phyloP scores from a whole-genome alignment of 2,797 vertebrate species.

The Toxotes lorentzi region DNA sequence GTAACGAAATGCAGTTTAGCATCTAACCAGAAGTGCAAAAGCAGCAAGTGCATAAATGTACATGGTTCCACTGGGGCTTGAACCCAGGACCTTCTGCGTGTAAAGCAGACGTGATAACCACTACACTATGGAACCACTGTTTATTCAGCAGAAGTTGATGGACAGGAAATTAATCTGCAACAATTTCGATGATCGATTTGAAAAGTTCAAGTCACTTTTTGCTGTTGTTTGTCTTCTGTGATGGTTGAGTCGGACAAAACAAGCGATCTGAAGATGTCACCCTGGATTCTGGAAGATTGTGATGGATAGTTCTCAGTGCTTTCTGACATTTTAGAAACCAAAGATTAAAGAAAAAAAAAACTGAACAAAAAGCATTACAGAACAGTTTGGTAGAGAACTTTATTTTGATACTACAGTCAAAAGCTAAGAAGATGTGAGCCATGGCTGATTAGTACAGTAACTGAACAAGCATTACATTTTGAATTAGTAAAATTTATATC shows the following conservation, averaged over 20 bases:
- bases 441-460: constrained; percentile 8
- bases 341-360: not conserved
- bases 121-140: constrained; percentile 89
- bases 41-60: too few species aligned
- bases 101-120: constrained; percentile 91
- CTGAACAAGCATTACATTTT: constrained; percentile 29
- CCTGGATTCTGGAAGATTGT: not conserved
- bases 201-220: not conserved
- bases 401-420: constrained; percentile 63
- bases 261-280: not conserved
- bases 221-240: not conserved
- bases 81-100: constrained; percentile 90
- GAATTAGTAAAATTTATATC: constrained; percentile 12
- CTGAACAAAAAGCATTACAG: not conserved
- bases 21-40: too few species aligned
- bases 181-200: not conserved
- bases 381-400: constrained; percentile 37
- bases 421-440: constrained; percentile 21
- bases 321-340: not conserved
- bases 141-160: not conserved
- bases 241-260: not conserved
- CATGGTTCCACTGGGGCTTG: constrained; percentile 89
- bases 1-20: too few species aligned
- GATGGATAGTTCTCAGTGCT: not conserved
- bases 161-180: not conserved